phyloP scores from a whole-genome alignment of 2,113 vertebrate species.

The Hemibagrus wyckioides region DNA sequence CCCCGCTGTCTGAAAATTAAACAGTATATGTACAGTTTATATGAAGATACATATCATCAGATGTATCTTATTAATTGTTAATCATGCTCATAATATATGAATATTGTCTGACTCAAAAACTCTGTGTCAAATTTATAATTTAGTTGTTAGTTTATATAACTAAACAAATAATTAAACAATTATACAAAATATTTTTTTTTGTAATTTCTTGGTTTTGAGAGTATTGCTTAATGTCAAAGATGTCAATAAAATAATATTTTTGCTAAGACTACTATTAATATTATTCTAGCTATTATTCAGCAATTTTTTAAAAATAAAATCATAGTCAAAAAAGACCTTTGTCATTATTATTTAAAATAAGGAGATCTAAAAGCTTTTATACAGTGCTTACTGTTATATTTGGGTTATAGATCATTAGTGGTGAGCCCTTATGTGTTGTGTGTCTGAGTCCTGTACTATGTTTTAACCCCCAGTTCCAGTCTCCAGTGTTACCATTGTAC shows the following conservation, averaged over 20 bases:
- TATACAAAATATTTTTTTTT: too few relatives aligned
- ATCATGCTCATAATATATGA: too few relatives aligned
- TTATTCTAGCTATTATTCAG: too few relatives aligned
- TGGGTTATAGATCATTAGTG: not conserved
- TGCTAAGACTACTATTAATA: not conserved
- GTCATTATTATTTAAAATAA: not conserved
- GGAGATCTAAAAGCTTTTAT: not conserved
- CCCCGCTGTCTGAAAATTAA: too few relatives aligned
- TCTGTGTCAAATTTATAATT: too few relatives aligned
- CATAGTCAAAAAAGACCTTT: not conserved
- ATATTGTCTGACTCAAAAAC: too few relatives aligned
- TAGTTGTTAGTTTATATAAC: too few relatives aligned
- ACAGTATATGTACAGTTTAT: too few relatives aligned
- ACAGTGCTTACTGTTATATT: not conserved
- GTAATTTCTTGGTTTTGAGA: not conserved
- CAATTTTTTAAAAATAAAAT: not conserved
- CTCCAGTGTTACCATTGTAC: constrained; percentile 34
- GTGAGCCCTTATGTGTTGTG: not conserved
- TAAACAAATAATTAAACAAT: too few relatives aligned
- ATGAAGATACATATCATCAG: too few relatives aligned
- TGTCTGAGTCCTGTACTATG: not conserved
- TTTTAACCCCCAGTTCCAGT: constrained; percentile 40
- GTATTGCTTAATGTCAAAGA: not conserved
- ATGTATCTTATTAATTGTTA: too few relatives aligned
- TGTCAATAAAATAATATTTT: not conserved